A percentile compares a stretch with the other conserved stretches of the same genome.
Evolutionary conservation across 1,140 invertebrate species (phyloP).

Genomic region (Cyclargus thomasi): DNA sequence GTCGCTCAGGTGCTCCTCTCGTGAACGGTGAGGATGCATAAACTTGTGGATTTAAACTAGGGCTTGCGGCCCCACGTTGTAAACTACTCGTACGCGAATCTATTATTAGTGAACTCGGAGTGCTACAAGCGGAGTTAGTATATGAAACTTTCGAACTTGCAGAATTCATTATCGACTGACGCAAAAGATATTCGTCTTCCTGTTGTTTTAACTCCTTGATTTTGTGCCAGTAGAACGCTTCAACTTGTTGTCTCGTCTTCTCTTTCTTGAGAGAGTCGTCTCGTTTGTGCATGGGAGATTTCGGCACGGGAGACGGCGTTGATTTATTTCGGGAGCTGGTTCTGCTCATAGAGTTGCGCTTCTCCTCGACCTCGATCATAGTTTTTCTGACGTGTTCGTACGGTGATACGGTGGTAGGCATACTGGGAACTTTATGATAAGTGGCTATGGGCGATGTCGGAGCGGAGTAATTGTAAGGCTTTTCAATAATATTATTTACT

Average conservation of each 20-base stretch:
- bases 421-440: constrained; percentile 54
- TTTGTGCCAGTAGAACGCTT: constrained; percentile 78
- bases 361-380: constrained; percentile 58
- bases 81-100: constrained; percentile 48
- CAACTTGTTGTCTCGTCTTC: constrained; percentile 74
- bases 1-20: constrained; percentile 46
- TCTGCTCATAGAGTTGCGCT: constrained; percentile 51
- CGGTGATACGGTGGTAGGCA: constrained; percentile 59
- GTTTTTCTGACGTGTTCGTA: constrained; percentile 59
- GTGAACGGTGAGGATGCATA: constrained; percentile 38
- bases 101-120: constrained; percentile 41
- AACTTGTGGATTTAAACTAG: constrained; percentile 36
- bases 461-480: constrained; percentile 65
- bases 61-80: constrained; percentile 42
- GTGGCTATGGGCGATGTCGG: constrained; percentile 57
- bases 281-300: constrained; percentile 22
- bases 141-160: constrained; percentile 27
- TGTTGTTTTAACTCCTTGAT: constrained; percentile 75
- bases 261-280: constrained; percentile 44
- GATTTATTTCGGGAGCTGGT: constrained; percentile 39
- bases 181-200: constrained; percentile 71
- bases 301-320: constrained; percentile 28
- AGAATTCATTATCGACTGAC: constrained; percentile 46
- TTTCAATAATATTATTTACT: constrained; percentile 31
- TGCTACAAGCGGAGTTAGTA: constrained; percentile 44